Evolutionary conservation across 1,140 invertebrate species (phyloP).

Genomic region (Sitobion miscanthi): DNA sequence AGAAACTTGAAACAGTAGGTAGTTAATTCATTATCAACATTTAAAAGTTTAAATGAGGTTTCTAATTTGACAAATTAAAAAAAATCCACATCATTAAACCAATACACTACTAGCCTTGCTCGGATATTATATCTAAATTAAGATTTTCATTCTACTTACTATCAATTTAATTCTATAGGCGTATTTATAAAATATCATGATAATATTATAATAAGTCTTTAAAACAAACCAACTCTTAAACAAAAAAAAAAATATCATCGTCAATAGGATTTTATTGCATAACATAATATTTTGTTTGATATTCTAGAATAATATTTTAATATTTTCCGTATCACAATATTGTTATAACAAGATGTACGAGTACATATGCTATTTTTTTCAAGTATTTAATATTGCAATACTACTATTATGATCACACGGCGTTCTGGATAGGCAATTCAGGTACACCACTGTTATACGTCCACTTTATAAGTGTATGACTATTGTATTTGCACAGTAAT

Average conservation of each 20-base stretch:
- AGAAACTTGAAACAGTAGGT: not conserved
- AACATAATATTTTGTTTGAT: no score
- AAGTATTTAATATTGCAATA: not conserved
- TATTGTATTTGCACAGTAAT: no score
- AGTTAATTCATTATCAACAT: not conserved
- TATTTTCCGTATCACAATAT: not conserved
- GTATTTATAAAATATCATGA: not conserved
- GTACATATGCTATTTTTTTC: not conserved
- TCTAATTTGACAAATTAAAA: not conserved
- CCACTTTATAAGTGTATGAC: no score
- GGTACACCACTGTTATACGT: not conserved
- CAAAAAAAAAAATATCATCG: no score
- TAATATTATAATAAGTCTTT: not conserved
- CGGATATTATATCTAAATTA: not conserved
- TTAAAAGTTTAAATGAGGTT: not conserved
- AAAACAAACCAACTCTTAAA: not conserved
- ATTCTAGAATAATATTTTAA: no score
- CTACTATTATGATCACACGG: not conserved
- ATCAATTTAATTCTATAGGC: not conserved
- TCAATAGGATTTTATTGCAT: no score
- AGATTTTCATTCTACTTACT: not conserved
- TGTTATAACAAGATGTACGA: not conserved
- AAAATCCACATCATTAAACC: not conserved
- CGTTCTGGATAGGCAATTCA: not conserved
- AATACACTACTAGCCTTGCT: not conserved